These are phyloP conservation scores for Oryzias javanicus DNA, from an alignment of 2,113 vertebrate genomes.

Conservation along the genomic window DNA sequence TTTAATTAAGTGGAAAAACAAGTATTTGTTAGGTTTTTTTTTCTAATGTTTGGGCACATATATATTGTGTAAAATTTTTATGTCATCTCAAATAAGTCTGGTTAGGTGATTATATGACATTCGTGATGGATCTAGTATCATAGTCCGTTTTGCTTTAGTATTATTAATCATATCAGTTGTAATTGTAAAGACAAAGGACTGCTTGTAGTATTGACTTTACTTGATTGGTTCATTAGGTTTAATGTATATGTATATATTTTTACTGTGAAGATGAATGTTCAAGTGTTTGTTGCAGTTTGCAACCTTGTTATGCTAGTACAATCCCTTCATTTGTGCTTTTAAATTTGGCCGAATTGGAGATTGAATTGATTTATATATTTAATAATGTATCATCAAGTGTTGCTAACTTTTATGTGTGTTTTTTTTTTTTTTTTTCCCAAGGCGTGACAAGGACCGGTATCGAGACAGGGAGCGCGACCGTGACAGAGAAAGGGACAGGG, in stretches of 20 bases:
- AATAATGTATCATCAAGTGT: background rate
- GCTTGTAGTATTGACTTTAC: no score
- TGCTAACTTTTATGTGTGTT: background rate
- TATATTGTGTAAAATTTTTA: no score
- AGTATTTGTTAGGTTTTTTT: no score
- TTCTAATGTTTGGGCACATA: no score
- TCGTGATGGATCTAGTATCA: no score
- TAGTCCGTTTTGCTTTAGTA: no score
- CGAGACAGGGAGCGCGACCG: slow-evolving; percentile 73
- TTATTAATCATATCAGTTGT: no score
- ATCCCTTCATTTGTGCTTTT: background rate
- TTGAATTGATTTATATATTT: background rate
- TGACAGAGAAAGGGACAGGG: slow-evolving; percentile 71
- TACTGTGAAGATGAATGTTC: slow-evolving; percentile 3
- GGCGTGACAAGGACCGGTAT: slow-evolving; percentile 88
- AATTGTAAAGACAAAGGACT: no score
- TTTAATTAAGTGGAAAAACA: no score
- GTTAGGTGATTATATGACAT: no score
- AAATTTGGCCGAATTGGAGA: background rate
- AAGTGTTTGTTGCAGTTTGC: background rate
- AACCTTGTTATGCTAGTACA: background rate
- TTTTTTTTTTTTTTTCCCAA: slow-evolving; percentile 35
- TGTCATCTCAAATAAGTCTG: no score
- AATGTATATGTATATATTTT: slow-evolving; percentile 16
- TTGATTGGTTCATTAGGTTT: no score